Evolutionary conservation across 2,888 invertebrate species (phyloP), one percentile per base, ranked within the genome.

Genomic region (Agrotis exclamationis): DNA sequence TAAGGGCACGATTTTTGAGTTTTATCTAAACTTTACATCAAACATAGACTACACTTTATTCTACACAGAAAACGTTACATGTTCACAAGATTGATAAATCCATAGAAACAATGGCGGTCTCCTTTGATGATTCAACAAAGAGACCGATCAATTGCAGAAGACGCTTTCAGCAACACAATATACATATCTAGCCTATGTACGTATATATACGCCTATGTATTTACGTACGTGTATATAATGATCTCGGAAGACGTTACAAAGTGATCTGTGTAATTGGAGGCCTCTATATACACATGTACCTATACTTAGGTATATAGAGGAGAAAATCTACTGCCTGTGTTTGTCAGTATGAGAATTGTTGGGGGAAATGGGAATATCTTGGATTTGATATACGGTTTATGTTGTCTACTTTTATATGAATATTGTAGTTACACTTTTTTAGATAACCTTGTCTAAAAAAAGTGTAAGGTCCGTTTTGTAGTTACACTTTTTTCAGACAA

Each of bases 211-310:
- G n/a, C 18, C 4, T 70, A 60, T 47, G 18, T 68, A 51, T 28
- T 2, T 18, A 57, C 45, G 13, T 58, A 39, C 39, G 28, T 11
- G n/a, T 48, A 54, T 53, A 18, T 74, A 74, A 79, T 74, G 75
- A 69, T 58, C 45, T 62, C 45, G 47, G 74, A 74, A 74, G 75
- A 70, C 56, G 70, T 62, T 74, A 79, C 74, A 79, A 78, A 79
- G 79, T 79, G 79, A 70, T 70, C 70, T 63, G 77, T 74, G 70
- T 74, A 74, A 78, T 78, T 79, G 75, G 64, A 64, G n/a, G 58
- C 24, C 28, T n/a, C 9, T 39, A 33, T 33, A 18, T 58, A 62
- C 45, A 64, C 39, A 57, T 13, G 20, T 57, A 22, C n/a, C n/a
- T n/a, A n/a, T n/a, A n/a, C n/a, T n/a, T n/a, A n/a, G n/a, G n/a